Base-by-base conservation (phyloP, 2,113 vertebrate species). In the Pithys albifrons region DNA sequence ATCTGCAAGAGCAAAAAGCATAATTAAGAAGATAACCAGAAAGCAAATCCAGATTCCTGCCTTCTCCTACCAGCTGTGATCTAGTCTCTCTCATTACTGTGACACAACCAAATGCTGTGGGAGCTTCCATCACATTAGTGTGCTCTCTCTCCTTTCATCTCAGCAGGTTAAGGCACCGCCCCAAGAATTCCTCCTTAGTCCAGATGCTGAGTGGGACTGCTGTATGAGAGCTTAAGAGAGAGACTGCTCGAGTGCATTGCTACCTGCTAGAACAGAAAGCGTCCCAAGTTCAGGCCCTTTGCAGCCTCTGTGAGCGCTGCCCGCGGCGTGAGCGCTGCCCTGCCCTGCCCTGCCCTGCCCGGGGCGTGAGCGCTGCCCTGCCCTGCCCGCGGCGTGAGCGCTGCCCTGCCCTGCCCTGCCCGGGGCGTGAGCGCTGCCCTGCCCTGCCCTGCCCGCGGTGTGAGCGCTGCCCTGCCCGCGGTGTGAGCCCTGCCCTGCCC, bases 1-100 rank as follows among this genome's bases (percentile, higher is more conserved):
- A 98, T 99, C 99, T 99, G 89, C 80, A 62, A 79, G 12, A 45
- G n/a, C 48, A 85, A 94, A 80, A 84, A 54, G 7, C 12, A 1
- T 23, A 72, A 24, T 79, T 76, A 51, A 75, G 39, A 89, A n/a
- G 7, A 84, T 10, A 74, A 48, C 12, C 8, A 75, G 67, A 69
- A 82, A 59, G 31, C 28, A 92, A 95, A 87, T 57, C 33, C 65
- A 84, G 73, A 84, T 51, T 62, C 31, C 43, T 17, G 39, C 4
- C 3, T 46, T 71, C 25, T n/a, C 76, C 57, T 27, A 58, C 57
- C 41, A 72, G 23, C 41, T 29, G 51, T 35, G 31, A 75, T 48
- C 22, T 8, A 55, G 29, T 13, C 27, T 6, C 37, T 83, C 72
- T 46, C 81, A 89, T 79, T 72, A 91, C 14, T 33, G 45, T 43